Percentiles rank a stretch among this genome's conserved stretches.
Conservation (phyloP, 2,888 invertebrate genomes). For the Apotomis turbidana region DNA sequence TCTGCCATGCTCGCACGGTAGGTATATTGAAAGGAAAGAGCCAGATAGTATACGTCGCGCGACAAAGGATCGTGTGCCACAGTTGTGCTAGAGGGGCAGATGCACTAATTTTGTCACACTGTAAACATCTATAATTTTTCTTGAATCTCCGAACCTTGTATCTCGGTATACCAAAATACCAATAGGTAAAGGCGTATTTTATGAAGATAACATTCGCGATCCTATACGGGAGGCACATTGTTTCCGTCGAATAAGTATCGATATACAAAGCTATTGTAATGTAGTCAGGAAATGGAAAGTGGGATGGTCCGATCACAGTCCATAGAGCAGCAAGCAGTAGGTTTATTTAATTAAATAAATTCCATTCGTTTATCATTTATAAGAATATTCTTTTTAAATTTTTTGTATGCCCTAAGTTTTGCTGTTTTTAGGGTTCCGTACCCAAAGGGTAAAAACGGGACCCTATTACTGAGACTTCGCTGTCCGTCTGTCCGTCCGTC, state of each 20-base stretch:
- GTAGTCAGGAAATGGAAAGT: slow-evolving; percentile 76
- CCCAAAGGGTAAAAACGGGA: too few relatives aligned
- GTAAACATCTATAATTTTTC: background rate
- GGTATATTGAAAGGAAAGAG: too few relatives aligned
- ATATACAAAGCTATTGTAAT: slow-evolving; percentile 67
- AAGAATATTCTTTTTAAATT: too few relatives aligned
- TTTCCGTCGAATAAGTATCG: slow-evolving; percentile 53
- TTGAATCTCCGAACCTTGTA: slow-evolving; percentile 1
- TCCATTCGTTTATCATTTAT: background rate
- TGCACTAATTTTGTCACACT: background rate
- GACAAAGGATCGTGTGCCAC: too few relatives aligned
- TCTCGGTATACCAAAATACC: slow-evolving; percentile 20
- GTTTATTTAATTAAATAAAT: background rate
- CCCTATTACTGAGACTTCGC: too few relatives aligned
- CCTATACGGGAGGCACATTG: slow-evolving; percentile 51
- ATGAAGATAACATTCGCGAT: slow-evolving; percentile 39
- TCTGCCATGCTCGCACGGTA: too few relatives aligned
- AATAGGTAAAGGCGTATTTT: slow-evolving; percentile 38
- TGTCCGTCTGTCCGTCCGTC: too few relatives aligned
- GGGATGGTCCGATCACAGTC: slow-evolving; percentile 50
- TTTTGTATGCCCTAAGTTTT: too few relatives aligned
- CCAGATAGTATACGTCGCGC: too few relatives aligned
- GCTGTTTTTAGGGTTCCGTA: too few relatives aligned
- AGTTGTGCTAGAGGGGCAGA: too few relatives aligned
- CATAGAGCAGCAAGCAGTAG: slow-evolving; percentile 9